Evolutionary conservation across 2,797 vertebrate genomes (phyloP).

Genomic region (Platalea minor): DNA sequence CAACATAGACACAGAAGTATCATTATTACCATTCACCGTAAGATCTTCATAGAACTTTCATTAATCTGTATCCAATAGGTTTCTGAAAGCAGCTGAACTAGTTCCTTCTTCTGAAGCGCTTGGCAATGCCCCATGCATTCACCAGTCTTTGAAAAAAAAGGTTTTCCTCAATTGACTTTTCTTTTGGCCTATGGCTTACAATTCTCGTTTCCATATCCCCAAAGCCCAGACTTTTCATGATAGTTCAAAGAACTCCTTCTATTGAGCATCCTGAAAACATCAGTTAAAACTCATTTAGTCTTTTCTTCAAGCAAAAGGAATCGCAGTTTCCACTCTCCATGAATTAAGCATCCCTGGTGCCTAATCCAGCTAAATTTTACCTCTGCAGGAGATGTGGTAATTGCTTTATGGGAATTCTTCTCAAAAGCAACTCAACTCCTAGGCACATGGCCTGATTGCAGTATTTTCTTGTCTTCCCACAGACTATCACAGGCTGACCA

Average conservation of each 20-base stretch:
- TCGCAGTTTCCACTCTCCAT: neutral
- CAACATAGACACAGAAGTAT: neutral
- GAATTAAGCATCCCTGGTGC: neutral
- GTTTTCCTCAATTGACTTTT: neutral
- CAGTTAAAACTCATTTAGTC: neutral
- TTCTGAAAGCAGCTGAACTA: neutral
- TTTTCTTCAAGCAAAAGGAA: neutral
- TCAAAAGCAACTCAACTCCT: neutral
- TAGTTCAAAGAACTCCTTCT: neutral
- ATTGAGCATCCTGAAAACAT: neutral
- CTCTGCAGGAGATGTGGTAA: neutral
- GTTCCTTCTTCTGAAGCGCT: neutral
- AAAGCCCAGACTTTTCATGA: neutral
- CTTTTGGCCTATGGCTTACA: neutral
- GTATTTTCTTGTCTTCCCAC: neutral
- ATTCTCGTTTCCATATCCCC: neutral
- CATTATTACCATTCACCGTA: neutral
- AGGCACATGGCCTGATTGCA: neutral
- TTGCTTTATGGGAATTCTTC: neutral
- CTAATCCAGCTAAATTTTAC: neutral
- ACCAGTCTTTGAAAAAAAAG: neutral
- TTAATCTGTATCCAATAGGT: neutral
- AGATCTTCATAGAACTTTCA: neutral
- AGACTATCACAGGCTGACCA: neutral
- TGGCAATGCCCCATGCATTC: neutral